A percentile compares a stretch with the other conserved stretches of the same genome.
phyloP scores from a whole-genome alignment of 1,140 invertebrate genomes.

The Daktulosphaira vitifoliae region DNA sequence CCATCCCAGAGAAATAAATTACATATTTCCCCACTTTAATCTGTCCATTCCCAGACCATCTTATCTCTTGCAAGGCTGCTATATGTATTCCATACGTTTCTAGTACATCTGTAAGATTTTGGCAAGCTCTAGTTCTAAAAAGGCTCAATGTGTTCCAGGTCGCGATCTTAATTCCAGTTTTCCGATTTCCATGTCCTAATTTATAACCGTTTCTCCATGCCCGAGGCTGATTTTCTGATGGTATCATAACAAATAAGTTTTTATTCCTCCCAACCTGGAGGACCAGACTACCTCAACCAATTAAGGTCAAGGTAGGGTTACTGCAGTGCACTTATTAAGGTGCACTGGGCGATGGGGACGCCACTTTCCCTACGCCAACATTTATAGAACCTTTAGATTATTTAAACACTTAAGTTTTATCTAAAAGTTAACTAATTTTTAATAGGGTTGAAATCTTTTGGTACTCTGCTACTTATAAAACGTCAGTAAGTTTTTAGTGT shows the following conservation, averaged over 20 bases:
- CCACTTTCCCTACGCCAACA: too few relatives aligned
- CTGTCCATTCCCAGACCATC: constrained; percentile 1
- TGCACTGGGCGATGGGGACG: too few relatives aligned
- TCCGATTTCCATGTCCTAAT: neutral
- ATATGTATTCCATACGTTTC: constrained; percentile 5
- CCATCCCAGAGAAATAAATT: neutral
- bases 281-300: too few relatives aligned
- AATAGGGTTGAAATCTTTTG: too few relatives aligned
- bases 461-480: too few relatives aligned
- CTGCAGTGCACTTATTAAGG: too few relatives aligned
- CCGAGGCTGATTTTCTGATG: neutral
- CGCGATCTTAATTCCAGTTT: constrained; percentile 6
- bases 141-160: neutral
- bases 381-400: too few relatives aligned
- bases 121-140: constrained; percentile 1
- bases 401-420: too few relatives aligned
- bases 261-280: neutral
- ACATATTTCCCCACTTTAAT: neutral
- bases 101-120: neutral
- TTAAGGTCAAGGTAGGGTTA: too few relatives aligned
- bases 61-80: neutral
- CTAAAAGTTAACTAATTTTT: too few relatives aligned
- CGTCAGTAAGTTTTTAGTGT: too few relatives aligned
- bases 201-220: neutral
- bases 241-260: neutral